A percentile compares a stretch with the other conserved stretches of the same genome.
phyloP scores from a whole-genome alignment of 2,113 vertebrate species.

The Melanerpes aurifrons region DNA sequence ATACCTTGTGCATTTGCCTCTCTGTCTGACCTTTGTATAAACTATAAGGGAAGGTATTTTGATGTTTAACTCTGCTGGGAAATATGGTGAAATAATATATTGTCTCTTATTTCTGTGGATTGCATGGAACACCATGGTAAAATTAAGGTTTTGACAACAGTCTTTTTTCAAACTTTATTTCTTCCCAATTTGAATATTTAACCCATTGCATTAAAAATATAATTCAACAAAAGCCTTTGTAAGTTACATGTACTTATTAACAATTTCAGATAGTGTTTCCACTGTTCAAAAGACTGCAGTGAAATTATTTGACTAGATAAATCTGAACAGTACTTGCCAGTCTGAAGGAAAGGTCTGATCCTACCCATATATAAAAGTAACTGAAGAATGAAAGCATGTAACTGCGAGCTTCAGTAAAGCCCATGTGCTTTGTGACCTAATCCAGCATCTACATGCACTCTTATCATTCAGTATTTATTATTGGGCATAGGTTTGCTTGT shows the following conservation, averaged over 20 bases:
- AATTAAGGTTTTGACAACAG: neutral
- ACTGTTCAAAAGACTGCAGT: neutral
- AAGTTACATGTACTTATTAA: neutral
- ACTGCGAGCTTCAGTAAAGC: neutral
- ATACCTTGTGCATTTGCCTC: constrained; percentile 54
- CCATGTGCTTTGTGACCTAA: neutral
- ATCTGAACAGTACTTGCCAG: neutral
- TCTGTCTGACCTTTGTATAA: constrained; percentile 50
- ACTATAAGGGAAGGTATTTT: constrained; percentile 43
- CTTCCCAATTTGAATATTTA: neutral
- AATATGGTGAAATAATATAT: neutral
- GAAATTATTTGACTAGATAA: neutral
- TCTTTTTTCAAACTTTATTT: neutral
- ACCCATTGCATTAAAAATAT: neutral
- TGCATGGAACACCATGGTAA: neutral
- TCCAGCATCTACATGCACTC: neutral
- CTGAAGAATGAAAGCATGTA: neutral
- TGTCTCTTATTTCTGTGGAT: neutral
- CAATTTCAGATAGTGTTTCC: neutral
- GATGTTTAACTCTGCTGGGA: constrained; percentile 7
- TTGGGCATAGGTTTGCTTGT: neutral
- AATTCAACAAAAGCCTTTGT: neutral
- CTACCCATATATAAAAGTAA: neutral
- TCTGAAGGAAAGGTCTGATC: neutral
- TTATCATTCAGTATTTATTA: neutral